phyloP scores from a whole-genome alignment of 1,140 invertebrate species.

The Oscheius sp. region DNA sequence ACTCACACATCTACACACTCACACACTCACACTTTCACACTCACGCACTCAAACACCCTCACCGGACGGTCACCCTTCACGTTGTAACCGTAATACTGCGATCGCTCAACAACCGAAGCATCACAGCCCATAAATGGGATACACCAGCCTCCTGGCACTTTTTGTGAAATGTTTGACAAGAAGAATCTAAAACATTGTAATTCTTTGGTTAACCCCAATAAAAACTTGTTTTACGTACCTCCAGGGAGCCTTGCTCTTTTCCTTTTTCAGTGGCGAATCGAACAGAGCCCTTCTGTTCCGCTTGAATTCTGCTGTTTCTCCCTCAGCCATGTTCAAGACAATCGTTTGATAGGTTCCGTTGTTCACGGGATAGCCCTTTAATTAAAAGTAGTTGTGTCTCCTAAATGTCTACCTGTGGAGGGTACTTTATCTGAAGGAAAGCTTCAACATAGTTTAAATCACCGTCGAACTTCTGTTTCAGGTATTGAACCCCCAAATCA shows the following conservation, averaged over 20 bases:
- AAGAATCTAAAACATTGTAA: no score
- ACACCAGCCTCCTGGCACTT: slow-evolving; percentile 70
- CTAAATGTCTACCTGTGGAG: no score
- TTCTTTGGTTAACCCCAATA: no score
- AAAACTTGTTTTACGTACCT: no score
- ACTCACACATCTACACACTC: no score
- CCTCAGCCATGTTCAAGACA: slow-evolving; percentile 50
- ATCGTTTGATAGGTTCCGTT: slow-evolving; percentile 59
- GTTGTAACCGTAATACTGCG: slow-evolving; percentile 74
- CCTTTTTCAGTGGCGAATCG: no score
- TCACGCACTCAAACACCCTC: no score
- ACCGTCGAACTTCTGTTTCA: slow-evolving; percentile 74
- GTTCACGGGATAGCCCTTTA: slow-evolving; percentile 58
- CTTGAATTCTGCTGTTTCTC: slow-evolving; percentile 51
- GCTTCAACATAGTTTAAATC: slow-evolving; percentile 41
- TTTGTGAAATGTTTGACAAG: no score
- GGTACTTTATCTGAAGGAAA: slow-evolving; percentile 33
- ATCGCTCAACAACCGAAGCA: slow-evolving; percentile 73
- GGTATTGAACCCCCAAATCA: slow-evolving; percentile 76
- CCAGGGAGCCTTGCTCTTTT: no score
- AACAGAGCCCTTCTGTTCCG: slow-evolving; percentile 45
- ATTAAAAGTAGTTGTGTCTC: no score
- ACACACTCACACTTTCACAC: no score
- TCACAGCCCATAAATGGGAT: slow-evolving; percentile 78
- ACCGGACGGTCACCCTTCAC: slow-evolving; percentile 70